Evolutionary conservation across 2,888 invertebrate genomes (phyloP).

Genomic region (Nephrotoma guestfalica): DNA sequence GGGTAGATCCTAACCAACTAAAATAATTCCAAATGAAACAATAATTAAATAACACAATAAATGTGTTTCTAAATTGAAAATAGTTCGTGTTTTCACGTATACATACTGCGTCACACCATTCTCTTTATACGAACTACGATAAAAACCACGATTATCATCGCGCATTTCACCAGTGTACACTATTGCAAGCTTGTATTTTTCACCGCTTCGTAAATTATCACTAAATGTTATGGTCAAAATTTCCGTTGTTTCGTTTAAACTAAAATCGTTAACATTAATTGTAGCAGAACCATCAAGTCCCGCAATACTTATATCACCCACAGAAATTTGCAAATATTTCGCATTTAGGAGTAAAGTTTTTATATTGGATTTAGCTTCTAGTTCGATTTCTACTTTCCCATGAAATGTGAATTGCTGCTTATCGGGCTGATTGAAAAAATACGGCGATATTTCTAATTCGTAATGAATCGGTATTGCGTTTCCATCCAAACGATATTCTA

Average conservation of each 20-base stretch:
- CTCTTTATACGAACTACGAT: slow-evolving; percentile 30
- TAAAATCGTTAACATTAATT: not conserved
- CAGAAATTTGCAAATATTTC: slow-evolving; percentile 28
- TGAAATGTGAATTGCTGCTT: slow-evolving; percentile 24
- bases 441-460: slow-evolving; percentile 36
- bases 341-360: not conserved
- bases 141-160: slow-evolving; percentile 38
- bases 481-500: not conserved
- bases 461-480: slow-evolving; percentile 35
- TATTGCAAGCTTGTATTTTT: slow-evolving; percentile 33
- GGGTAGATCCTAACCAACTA: slow-evolving; percentile 49
- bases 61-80: no score
- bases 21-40: not conserved
- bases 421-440: slow-evolving; percentile 22
- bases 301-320: not conserved
- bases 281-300: not conserved
- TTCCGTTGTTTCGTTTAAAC: not conserved
- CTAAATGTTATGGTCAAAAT: slow-evolving; percentile 14
- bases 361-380: not conserved
- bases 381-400: slow-evolving; percentile 19
- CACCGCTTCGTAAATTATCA: slow-evolving; percentile 20
- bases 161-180: slow-evolving; percentile 36
- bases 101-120: slow-evolving; percentile 16
- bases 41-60: no score
- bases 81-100: not conserved